Evolutionary conservation across 2,888 invertebrate genomes (phyloP).

Genomic region (Theretra japonica): DNA sequence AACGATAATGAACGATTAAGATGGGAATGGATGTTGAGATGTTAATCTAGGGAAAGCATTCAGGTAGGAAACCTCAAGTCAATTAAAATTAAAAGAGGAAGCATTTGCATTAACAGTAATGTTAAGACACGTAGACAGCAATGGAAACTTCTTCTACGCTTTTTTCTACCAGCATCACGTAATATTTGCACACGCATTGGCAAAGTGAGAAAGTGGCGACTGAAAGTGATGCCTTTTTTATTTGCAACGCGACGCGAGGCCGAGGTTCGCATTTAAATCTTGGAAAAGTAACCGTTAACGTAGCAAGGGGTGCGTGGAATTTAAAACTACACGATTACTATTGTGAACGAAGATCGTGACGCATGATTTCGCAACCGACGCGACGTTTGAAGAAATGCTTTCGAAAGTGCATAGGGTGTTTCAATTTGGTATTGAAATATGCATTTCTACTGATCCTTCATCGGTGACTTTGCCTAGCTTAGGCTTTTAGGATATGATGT

Average conservation of each 20-base stretch:
- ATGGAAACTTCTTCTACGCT: slow-evolving; percentile 40
- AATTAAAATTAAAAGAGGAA: slow-evolving; percentile 1
- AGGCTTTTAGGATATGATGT: too few species aligned
- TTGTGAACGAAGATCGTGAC: too few species aligned
- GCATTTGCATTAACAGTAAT: slow-evolving; percentile 48
- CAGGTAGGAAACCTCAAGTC: not conserved
- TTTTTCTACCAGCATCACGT: slow-evolving; percentile 50
- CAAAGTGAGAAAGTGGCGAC: slow-evolving; percentile 61
- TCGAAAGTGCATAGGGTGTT: not conserved
- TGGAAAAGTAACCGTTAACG: slow-evolving; percentile 25
- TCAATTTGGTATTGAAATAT: not conserved
- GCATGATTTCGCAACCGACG: slow-evolving; percentile 23
- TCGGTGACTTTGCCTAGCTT: too few species aligned
- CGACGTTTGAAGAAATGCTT: slow-evolving; percentile 8
- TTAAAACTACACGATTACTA: slow-evolving; percentile 6
- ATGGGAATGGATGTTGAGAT: too few species aligned
- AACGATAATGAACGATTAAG: too few species aligned
- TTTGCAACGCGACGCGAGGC: slow-evolving; percentile 56
- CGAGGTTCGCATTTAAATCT: slow-evolving; percentile 53
- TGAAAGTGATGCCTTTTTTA: slow-evolving; percentile 63
- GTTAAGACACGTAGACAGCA: slow-evolving; percentile 28
- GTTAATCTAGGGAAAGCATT: too few species aligned
- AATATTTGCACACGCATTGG: slow-evolving; percentile 56
- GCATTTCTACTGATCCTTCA: too few species aligned
- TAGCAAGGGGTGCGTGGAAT: slow-evolving; percentile 3